Base-by-base conservation (phyloP, 2,113 vertebrate genomes). In the Desmodus rotundus region DNA sequence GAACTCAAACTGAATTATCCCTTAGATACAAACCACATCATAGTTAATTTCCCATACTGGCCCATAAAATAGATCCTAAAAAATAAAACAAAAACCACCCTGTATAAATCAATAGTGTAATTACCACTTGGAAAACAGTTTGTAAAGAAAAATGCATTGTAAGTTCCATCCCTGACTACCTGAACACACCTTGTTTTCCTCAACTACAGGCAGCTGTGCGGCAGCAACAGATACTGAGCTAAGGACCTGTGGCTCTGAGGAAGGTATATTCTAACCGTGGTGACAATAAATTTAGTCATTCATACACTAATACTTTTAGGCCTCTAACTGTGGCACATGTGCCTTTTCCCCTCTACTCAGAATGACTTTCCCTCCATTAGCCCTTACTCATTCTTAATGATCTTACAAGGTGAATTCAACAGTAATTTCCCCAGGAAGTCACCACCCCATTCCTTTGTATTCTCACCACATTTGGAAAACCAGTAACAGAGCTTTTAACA, bases 391-490 rank as follows among this genome's bases (percentile, higher is more conserved):
- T 58, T 91, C 45, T 88, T 76, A 87, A 90, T 43, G 33, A 76
- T 19, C 56, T 82, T 88, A 85, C 84, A 89, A 50, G 63, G 12
- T 70, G 91, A 93, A 91, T 76, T 50, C 56, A 85, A 90, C 12
- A 86, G 43, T 43, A 47, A 93, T 50, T 89, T 81, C 83, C 90
- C 28, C 43, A 93, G 43, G 73, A 95, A 93, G 54, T 68, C 68
- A 73, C 26, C n/a, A 58, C 20, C 78, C 78, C 52, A 76, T 85
- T 68, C n/a, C 73, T 89, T 68, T 50, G 7, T 76, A 7, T 65
- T 97, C n/a, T 93, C 36, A 81, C 19, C 56, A 43, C 85, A 74
- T 17, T 36, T 36, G 5, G 26, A 91, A 96, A 54, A 56, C 13
- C 7, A 63, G 19, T 58, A 81, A 85, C 2, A 54, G 1, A 74